Evolutionary conservation across 2,797 vertebrate genomes (phyloP).

Genomic region (Sciurus carolinensis): DNA sequence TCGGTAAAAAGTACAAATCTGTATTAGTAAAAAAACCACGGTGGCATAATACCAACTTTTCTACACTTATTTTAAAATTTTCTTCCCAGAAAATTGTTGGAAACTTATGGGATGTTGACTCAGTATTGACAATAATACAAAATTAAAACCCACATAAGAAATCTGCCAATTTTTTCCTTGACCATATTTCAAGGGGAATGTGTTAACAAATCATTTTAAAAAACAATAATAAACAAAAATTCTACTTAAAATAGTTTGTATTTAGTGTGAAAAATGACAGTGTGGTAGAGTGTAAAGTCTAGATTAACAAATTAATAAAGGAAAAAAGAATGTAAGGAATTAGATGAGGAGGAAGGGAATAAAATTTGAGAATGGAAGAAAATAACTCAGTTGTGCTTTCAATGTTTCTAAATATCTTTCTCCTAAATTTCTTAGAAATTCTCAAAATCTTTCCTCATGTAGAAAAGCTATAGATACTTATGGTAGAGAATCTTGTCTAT

Average conservation of each 20-base stretch:
- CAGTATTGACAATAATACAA: conserved; percentile 45
- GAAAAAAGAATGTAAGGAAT: background rate
- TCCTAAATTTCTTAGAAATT: conserved; percentile 19
- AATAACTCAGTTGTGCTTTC: background rate
- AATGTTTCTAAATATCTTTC: conserved; percentile 30
- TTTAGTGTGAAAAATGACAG: background rate
- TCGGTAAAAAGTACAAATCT: background rate
- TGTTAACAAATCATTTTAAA: conserved; percentile 56
- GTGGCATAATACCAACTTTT: background rate
- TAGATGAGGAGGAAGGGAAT: background rate
- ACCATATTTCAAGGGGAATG: conserved; percentile 46
- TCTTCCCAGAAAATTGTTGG: background rate
- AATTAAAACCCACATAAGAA: conserved; percentile 32
- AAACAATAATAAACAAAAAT: conserved; percentile 43
- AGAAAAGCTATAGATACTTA: background rate
- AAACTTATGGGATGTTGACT: background rate
- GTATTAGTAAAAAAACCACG: background rate
- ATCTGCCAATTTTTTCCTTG: background rate
- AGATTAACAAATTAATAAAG: conserved; percentile 1
- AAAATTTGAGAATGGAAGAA: conserved; percentile 1
- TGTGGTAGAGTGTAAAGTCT: background rate
- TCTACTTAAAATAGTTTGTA: conserved; percentile 36
- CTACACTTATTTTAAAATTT: background rate
- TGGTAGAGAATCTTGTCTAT: background rate
- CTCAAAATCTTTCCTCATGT: rapidly evolving